Base-by-base conservation (phyloP, 2,888 invertebrate genomes). In the Podotricha telesiphe region DNA sequence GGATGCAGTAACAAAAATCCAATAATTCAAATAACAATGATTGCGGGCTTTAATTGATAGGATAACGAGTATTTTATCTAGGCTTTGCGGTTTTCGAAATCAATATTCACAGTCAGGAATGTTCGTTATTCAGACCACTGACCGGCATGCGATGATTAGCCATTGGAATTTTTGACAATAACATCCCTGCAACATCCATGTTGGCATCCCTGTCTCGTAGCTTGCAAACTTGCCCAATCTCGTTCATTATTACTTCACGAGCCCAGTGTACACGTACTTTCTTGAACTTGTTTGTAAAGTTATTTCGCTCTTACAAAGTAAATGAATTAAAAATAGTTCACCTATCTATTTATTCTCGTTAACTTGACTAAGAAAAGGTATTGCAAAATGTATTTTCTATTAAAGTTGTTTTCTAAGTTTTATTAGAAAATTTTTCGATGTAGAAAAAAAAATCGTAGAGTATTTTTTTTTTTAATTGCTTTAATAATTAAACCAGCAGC, bases 61-160 rank as follows among this genome's bases (percentile, higher is more conserved):
- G 20, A 42, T 28, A 45, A 45, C 59, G 48, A 20, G 37, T 62
- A 62, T 17, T 47, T n/a, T 59, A 40, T 11, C 22, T 19, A 8
- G 40, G 13, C 37, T 58, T 28, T 66, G 50, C 40, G 40, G 47
- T 28, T n/a, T 40, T 42, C 17, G 59, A 51, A 28, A 42, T 67
- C 50, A 20, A 42, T 61, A 68, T 65, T 55, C 28, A 17, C 40
- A 17, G 45, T 19, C 64, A 17, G 48, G 53, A 68, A 68, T 51
- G 55, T 15, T 37, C 34, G 62, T 22, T 59, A 63, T 70, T 65
- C 47, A 47, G 19, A 22, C 62, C 65, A 40, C 45, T 55, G 50
- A 42, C 55, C 50, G 70, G 61, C 55, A 71, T 68, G 68, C 68
- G 22, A 20, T 68, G 68, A 71, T 71, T 71, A 71, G 56, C 56